Evolutionary conservation across 2,888 invertebrate genomes (phyloP).

Genomic region (Cantharis rustica): DNA sequence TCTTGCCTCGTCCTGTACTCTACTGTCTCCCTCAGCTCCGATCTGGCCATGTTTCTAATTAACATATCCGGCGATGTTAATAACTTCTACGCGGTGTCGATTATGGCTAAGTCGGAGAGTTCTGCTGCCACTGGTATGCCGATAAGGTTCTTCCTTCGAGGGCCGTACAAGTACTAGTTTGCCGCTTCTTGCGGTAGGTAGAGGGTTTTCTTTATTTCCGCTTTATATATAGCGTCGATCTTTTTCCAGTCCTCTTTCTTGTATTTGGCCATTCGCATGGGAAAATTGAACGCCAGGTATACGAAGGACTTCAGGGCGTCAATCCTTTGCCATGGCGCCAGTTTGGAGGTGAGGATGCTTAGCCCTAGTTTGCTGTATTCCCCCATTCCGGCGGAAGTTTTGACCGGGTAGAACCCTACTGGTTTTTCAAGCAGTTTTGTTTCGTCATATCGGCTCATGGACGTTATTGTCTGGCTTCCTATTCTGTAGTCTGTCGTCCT

Average conservation of each 20-base stretch:
- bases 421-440: too few species aligned
- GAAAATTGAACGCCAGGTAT: neutral
- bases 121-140: neutral
- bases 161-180: neutral
- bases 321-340: neutral
- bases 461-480: too few species aligned
- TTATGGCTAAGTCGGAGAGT: neutral
- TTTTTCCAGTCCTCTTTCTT: neutral
- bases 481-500: too few species aligned
- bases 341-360: neutral
- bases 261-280: neutral
- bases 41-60: neutral
- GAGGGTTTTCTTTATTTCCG: neutral
- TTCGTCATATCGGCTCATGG: too few species aligned
- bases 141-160: neutral
- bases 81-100: slow-evolving; percentile 35
- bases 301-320: neutral
- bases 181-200: neutral
- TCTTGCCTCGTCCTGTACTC: fast-evolving
- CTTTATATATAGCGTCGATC: neutral
- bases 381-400: neutral
- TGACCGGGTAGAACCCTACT: too few species aligned
- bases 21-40: fast-evolving
- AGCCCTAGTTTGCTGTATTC: neutral
- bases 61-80: neutral